Percentiles rank a stretch among this genome's conserved stretches.
Evolutionary conservation across 2,888 invertebrate genomes (phyloP).

Genomic region (Archaeoteleia sp.): DNA sequence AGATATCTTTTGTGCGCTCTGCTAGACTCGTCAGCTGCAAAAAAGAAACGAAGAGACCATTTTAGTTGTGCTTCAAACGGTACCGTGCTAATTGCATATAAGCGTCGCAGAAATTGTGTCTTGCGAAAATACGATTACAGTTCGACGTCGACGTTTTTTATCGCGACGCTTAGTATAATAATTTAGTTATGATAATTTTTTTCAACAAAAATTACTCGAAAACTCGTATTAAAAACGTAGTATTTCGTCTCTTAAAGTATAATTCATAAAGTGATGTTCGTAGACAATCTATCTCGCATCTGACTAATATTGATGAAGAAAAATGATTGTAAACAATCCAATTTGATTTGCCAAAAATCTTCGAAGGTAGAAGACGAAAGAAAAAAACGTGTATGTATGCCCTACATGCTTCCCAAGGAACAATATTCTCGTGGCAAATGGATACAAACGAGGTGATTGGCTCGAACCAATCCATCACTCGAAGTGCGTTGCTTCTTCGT

Average conservation of each 20-base stretch:
- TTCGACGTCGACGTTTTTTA: too few relatives aligned
- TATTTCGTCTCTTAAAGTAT: too few relatives aligned
- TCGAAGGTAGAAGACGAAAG: neutral
- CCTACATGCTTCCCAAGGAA: constrained; percentile 49
- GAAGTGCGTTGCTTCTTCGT: constrained; percentile 18
- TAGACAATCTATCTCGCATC: too few relatives aligned
- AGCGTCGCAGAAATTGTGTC: too few relatives aligned
- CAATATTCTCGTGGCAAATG: constrained; percentile 68
- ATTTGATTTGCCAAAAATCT: constrained; percentile 10
- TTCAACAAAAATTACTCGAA: too few relatives aligned
- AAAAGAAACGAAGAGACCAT: neutral
- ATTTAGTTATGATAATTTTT: too few relatives aligned
- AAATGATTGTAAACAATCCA: constrained; percentile 20
- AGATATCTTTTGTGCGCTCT: constrained; percentile 8
- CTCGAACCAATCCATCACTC: constrained; percentile 65
- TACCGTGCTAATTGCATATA: too few relatives aligned
- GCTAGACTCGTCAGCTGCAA: constrained; percentile 4
- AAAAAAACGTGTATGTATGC: constrained; percentile 1
- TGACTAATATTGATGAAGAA: constrained; percentile 3
- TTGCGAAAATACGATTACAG: too few relatives aligned
- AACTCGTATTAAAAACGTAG: too few relatives aligned
- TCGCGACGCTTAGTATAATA: too few relatives aligned
- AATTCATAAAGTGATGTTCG: too few relatives aligned
- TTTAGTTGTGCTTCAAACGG: constrained; percentile 6
- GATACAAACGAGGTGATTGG: constrained; percentile 71